phyloP scores from a whole-genome alignment of 2,113 vertebrate genomes.

The Actenoides lindsayi region DNA sequence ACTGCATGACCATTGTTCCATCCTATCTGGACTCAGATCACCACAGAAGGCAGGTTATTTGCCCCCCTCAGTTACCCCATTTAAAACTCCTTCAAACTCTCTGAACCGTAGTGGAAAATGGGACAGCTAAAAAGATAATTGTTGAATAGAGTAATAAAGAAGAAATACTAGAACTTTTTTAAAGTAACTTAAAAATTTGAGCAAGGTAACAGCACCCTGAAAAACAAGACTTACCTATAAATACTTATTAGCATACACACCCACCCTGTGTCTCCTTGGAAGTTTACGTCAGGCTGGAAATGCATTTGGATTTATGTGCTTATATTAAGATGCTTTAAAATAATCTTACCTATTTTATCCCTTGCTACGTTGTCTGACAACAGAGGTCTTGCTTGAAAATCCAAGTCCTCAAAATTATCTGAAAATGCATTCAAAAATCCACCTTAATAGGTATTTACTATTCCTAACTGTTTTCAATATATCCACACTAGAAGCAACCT shows the following conservation, averaged over 20 bases:
- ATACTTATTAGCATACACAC: background rate
- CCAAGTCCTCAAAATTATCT: background rate
- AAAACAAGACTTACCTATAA: background rate
- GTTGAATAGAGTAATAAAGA: background rate
- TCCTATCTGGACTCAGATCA: background rate
- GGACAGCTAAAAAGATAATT: background rate
- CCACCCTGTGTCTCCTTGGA: background rate
- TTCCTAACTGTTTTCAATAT: background rate
- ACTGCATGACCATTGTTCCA: background rate
- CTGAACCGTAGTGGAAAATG: background rate
- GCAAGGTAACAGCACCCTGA: background rate
- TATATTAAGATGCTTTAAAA: background rate
- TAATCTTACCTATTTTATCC: constrained; percentile 56
- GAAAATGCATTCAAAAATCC: background rate
- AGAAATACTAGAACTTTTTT: background rate
- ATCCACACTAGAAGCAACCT: background rate
- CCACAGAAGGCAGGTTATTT: background rate
- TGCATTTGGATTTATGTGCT: background rate
- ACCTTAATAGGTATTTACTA: background rate
- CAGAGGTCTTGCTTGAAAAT: background rate
- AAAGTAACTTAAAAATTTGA: background rate
- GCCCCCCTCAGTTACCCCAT: background rate
- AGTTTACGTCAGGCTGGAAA: background rate
- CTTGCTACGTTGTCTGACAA: background rate
- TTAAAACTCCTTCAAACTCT: background rate